Evolutionary conservation across 2,113 vertebrate genomes (phyloP).

Genomic region (Daphoenositta chrysoptera): DNA sequence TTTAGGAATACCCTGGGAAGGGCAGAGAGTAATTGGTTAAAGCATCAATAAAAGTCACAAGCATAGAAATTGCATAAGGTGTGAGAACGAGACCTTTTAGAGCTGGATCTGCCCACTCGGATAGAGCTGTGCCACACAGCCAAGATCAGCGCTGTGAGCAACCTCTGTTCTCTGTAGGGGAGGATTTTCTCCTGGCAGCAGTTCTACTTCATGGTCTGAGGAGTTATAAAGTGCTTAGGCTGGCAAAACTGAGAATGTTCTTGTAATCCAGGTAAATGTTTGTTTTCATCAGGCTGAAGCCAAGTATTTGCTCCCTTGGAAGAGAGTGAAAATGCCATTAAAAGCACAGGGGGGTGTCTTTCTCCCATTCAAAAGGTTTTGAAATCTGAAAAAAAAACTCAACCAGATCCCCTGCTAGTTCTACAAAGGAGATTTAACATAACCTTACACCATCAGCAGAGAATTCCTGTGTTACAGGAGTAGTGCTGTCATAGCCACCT

Average conservation of each 20-base stretch:
- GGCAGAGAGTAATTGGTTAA: not conserved
- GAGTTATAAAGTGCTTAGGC: not conserved
- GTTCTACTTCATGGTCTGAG: not conserved
- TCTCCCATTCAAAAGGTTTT: not conserved
- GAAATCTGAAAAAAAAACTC: not conserved
- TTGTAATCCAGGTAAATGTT: not conserved
- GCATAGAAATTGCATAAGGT: not conserved
- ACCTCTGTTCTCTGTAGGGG: not conserved
- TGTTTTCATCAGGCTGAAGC: not conserved
- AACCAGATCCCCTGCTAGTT: not conserved
- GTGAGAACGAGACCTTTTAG: not conserved
- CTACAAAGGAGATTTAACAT: not conserved
- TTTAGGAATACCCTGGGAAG: fast-evolving
- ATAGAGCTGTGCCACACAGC: fast-evolving
- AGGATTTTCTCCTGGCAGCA: not conserved
- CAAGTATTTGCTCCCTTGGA: not conserved
- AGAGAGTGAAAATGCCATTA: not conserved
- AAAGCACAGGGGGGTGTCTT: not conserved
- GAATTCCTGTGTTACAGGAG: not conserved
- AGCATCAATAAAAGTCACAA: not conserved
- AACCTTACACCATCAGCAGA: not conserved
- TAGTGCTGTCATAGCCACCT: not conserved
- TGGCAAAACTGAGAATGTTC: not conserved
- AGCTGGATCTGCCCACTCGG: fast-evolving
- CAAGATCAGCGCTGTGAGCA: not conserved